Evolutionary conservation across 2,797 vertebrate species (phyloP), one percentile per base, ranked within the genome.

Genomic region (Alfaro cultratus): DNA sequence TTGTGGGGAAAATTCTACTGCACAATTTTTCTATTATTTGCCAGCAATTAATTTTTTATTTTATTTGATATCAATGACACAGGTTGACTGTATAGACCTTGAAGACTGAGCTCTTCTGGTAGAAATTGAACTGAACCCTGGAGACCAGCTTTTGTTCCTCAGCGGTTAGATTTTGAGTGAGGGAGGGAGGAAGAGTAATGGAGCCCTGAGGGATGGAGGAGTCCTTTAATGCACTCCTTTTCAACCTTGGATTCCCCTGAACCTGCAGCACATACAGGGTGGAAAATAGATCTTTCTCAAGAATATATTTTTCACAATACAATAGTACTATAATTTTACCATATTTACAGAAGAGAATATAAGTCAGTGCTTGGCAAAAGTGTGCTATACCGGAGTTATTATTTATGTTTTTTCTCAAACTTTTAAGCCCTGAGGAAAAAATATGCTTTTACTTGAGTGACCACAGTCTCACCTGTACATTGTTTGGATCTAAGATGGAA

Each of bases 91-190:
- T 82, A 51, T 1, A 21, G 49, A 99, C 98, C 97, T 97, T 96
- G 90, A 99, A 99, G 43, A 98, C 90, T n/a, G 96, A 94, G 88
- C 95, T 95, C 83, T 96, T 97, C 94, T 97, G 97, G 92, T 97
- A 99, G 92, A 98, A 99, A 89, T 97, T 97, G 94, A 99, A 99
- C 92, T 97, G 98, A 79, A 99, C 90, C 94, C 97, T 97, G 83
- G 97, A 97, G 83, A 91, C 96, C 64, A 92, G 82, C 47, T 90
- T 85, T 88, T 96, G 76, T 21, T 98, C 88, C 81, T 93, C 86
- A 15, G 80, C 3, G 51, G 91, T 91, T 68, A 99, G 89, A 85
- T 91, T 83, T 83, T 88, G 84, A 45, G 97, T 93, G 82, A 99
- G 79, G 0, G 95, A 95, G 0, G 96, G 83, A 49, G 98, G 98